Percentiles rank a stretch among this genome's conserved stretches.
Evolutionary conservation across 1,140 invertebrate genomes (phyloP).

Genomic region (Phenacoccus solenopsis): DNA sequence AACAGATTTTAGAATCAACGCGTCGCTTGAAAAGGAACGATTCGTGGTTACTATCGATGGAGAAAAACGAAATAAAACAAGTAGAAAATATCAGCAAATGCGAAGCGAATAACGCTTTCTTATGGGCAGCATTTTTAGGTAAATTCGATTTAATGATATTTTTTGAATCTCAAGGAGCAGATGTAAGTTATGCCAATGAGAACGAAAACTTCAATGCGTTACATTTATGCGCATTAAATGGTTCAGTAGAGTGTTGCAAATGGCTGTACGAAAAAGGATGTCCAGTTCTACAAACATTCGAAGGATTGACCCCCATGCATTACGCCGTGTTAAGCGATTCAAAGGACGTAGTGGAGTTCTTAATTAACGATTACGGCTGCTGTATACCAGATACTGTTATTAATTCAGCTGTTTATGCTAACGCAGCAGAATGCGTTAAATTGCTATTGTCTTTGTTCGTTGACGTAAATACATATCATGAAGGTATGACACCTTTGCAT

Average conservation of each 20-base stretch:
- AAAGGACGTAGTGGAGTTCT: constrained; percentile 50
- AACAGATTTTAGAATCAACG: not conserved
- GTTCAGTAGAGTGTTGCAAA: constrained; percentile 42
- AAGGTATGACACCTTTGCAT: constrained; percentile 60
- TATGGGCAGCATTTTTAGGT: constrained; percentile 56
- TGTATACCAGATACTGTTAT: constrained; percentile 54
- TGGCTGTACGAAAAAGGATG: constrained; percentile 48
- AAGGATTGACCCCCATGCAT: constrained; percentile 55
- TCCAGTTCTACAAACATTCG: constrained; percentile 17
- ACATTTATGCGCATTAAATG: constrained; percentile 59
- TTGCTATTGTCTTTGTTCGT: constrained; percentile 54
- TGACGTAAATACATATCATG: constrained; percentile 51
- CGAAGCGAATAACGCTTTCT: constrained; percentile 39
- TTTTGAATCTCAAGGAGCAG: constrained; percentile 53
- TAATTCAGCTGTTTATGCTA: constrained; percentile 59
- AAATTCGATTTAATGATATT: constrained; percentile 47
- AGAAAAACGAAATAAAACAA: no score
- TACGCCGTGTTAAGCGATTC: constrained; percentile 68
- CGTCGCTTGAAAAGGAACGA: not conserved
- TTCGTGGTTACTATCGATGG: no score
- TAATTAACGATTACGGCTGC: constrained; percentile 47
- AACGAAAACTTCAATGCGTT: constrained; percentile 51
- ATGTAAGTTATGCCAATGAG: constrained; percentile 52
- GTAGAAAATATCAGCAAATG: not conserved
- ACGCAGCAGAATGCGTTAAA: constrained; percentile 55